These are phyloP conservation scores for Sisyra terminalis DNA, from an alignment of 2,888 invertebrate species.

Conservation along the genomic window DNA sequence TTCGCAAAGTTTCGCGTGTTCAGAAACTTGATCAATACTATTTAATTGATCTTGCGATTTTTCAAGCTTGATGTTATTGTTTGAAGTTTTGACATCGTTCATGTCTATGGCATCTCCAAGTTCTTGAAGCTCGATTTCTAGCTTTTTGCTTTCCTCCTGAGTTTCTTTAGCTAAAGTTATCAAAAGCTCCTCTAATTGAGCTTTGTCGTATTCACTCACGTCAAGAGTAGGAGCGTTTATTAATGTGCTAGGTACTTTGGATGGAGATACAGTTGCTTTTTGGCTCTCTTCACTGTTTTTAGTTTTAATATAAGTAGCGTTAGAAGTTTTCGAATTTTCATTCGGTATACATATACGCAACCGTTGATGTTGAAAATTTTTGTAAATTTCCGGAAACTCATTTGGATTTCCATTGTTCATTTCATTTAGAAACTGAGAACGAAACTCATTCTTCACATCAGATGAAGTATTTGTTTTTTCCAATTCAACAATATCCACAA, in stretches of 20 bases:
- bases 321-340: background rate
- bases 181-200: slow-evolving; percentile 49
- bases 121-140: slow-evolving; percentile 39
- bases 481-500: slow-evolving; percentile 34
- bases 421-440: background rate
- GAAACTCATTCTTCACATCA: slow-evolving; percentile 25
- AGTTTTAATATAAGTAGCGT: slow-evolving; percentile 1
- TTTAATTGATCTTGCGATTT: slow-evolving; percentile 3
- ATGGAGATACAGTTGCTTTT: slow-evolving; percentile 9
- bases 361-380: slow-evolving; percentile 14
- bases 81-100: background rate
- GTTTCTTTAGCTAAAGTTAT: slow-evolving; percentile 60
- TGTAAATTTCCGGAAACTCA: slow-evolving; percentile 16
- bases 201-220: slow-evolving; percentile 27
- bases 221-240: slow-evolving; percentile 8
- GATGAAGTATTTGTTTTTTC: slow-evolving; percentile 36
- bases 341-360: slow-evolving; percentile 14
- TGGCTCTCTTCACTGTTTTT: slow-evolving; percentile 16
- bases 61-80: background rate
- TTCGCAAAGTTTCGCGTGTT: slow-evolving; percentile 31
- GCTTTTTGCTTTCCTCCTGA: slow-evolving; percentile 52
- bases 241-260: slow-evolving; percentile 12
- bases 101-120: slow-evolving; percentile 15
- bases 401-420: slow-evolving; percentile 11
- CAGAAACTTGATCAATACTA: slow-evolving; percentile 27